Conservation (phyloP, 1,140 invertebrate genomes). For the Venturia canescens region DNA sequence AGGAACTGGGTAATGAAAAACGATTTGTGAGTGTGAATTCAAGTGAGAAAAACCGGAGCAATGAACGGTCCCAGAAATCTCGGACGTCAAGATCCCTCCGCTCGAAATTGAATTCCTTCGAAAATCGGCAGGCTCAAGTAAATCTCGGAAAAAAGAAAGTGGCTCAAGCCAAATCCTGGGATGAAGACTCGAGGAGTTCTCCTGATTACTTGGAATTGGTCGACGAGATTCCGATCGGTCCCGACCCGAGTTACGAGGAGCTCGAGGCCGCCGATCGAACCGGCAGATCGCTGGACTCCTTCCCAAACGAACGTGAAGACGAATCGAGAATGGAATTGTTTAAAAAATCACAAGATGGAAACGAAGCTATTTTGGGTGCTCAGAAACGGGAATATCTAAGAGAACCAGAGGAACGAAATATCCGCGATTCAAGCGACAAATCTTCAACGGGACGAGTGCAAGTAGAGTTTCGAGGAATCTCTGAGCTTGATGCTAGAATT, state of each 20-base stretch:
- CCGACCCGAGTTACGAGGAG: background rate
- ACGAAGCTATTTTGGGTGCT: background rate
- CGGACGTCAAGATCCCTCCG: constrained; percentile 4
- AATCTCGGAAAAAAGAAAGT: constrained; percentile 3
- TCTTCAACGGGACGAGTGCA: background rate
- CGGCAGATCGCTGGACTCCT: constrained; percentile 11
- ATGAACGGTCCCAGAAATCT: background rate
- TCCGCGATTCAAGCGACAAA: background rate
- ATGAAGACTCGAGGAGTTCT: constrained; percentile 5
- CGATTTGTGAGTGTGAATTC: background rate
- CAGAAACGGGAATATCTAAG: background rate
- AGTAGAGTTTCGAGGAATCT: constrained; percentile 12
- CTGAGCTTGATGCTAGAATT: constrained; percentile 17
- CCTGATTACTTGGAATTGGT: constrained; percentile 25
- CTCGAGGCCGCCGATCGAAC: background rate
- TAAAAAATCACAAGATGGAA: background rate
- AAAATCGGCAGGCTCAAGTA: constrained; percentile 25
- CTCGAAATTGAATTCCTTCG: background rate
- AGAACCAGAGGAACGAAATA: background rate
- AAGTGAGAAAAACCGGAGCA: constrained; percentile 1
- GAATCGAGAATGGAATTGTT: constrained; percentile 8
- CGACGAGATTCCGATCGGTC: constrained; percentile 16
- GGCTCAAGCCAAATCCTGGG: background rate
- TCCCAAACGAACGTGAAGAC: background rate
- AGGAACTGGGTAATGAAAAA: constrained; percentile 23